phyloP scores from a whole-genome alignment of 2,113 vertebrate genomes.

The Acrocephalus kingi region DNA sequence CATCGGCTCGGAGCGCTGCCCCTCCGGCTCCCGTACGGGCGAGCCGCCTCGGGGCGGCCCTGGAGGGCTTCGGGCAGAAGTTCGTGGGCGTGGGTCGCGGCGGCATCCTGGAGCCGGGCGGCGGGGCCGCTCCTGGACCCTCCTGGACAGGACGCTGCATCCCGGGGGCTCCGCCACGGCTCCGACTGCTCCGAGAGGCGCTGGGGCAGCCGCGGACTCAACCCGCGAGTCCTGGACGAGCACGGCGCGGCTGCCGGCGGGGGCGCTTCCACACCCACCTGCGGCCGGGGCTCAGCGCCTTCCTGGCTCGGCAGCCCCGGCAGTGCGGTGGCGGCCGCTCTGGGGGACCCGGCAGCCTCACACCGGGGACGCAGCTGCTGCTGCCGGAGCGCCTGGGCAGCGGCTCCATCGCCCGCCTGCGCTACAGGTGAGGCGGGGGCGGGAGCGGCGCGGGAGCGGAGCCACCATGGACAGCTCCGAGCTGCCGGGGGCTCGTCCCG shows the following conservation, averaged over 20 bases:
- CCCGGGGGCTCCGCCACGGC: neutral
- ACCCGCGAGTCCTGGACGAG: too few relatives aligned
- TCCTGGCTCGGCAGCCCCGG: neutral
- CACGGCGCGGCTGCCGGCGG: too few relatives aligned
- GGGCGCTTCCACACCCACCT: slow-evolving; percentile 47
- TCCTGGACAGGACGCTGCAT: slow-evolving; percentile 14
- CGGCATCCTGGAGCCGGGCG: slow-evolving; percentile 41
- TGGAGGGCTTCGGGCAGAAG: slow-evolving; percentile 29
- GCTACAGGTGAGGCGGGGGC: slow-evolving; percentile 59
- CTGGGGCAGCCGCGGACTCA: slow-evolving; percentile 14
- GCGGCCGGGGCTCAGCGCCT: neutral
- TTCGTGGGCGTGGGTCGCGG: slow-evolving; percentile 37
- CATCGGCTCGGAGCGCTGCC: slow-evolving; percentile 29
- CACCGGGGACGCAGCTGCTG: neutral
- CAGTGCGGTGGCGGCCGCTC: neutral
- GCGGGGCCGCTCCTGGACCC: slow-evolving; percentile 18
- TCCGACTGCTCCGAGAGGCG: too few relatives aligned
- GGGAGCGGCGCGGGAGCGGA: neutral
- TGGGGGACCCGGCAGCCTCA: slow-evolving; percentile 33
- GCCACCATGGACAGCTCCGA: slow-evolving; percentile 75
- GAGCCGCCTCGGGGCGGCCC: neutral
- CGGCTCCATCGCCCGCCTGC: neutral
- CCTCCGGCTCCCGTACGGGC: neutral
- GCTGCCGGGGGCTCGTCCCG: neutral
- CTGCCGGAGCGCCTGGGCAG: slow-evolving; percentile 23